Conservation (phyloP, 2,113 vertebrate species). For the Amphiprion ocellaris region DNA sequence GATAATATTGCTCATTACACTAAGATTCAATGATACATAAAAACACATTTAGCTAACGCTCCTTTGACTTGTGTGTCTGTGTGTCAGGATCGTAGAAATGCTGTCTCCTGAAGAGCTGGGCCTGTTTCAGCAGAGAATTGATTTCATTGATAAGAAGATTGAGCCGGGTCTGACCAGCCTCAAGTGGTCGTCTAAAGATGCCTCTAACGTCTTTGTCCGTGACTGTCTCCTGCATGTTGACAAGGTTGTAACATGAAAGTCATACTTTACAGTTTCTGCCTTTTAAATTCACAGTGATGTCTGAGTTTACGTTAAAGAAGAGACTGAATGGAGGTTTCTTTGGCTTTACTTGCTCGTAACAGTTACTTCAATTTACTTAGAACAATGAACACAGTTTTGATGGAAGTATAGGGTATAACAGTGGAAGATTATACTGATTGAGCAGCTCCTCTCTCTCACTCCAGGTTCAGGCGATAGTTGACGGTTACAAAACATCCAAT, state of each 20-base stretch:
- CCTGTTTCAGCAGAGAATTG: constrained; percentile 88
- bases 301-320: too few species aligned
- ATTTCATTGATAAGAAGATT: constrained; percentile 87
- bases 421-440: constrained; percentile 76
- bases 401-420: constrained; percentile 15
- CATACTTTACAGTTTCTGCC: too few species aligned
- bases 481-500: constrained; percentile 86
- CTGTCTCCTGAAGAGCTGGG: constrained; percentile 85
- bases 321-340: too few species aligned
- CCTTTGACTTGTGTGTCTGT: background rate
- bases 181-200: constrained; percentile 86
- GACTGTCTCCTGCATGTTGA: constrained; percentile 3
- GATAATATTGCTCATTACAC: background rate
- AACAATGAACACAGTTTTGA: too few species aligned
- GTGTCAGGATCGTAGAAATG: constrained; percentile 84
- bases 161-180: constrained; percentile 89
- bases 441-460: background rate
- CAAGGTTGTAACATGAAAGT: too few species aligned
- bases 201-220: constrained; percentile 45
- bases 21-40: background rate
- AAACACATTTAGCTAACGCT: background rate
- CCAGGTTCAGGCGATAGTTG: constrained; percentile 79
- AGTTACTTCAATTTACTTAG: too few species aligned
- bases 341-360: too few species aligned
- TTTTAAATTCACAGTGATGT: too few species aligned